Percentiles rank a stretch among this genome's conserved stretches.
These are phyloP conservation scores for Notoglanidium macrostoma DNA, from an alignment of 2,797 vertebrate species.

Conservation along the genomic window DNA sequence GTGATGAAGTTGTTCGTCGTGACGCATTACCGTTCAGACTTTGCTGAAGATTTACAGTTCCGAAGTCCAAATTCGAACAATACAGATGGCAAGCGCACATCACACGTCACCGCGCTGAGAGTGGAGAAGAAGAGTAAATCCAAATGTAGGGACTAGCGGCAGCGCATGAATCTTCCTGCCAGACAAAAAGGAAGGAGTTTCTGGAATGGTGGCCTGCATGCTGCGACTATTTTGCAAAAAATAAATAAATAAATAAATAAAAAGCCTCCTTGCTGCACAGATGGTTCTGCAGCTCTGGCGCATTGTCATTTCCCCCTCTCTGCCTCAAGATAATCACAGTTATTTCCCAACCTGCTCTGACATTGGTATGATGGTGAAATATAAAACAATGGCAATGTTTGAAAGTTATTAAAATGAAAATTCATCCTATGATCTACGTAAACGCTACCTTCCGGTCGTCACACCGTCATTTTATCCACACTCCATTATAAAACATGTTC, in stretches of 20 bases:
- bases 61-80: neutral
- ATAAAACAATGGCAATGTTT: neutral
- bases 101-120: neutral
- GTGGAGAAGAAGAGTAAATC: neutral
- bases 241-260: neutral
- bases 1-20: neutral
- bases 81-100: neutral
- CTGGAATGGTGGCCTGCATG: neutral
- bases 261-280: slow-evolving; percentile 1
- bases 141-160: neutral
- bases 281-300: neutral
- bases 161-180: neutral
- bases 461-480: neutral
- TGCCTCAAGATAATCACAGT: slow-evolving; percentile 30
- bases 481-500: neutral
- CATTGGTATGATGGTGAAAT: neutral
- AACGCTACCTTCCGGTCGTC: neutral
- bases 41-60: neutral
- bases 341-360: slow-evolving; percentile 11
- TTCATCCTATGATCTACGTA: neutral
- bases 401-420: neutral
- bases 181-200: neutral
- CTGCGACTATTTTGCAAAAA: neutral
- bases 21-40: neutral
- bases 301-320: slow-evolving; percentile 8